A percentile compares a stretch with the other conserved stretches of the same genome.
Evolutionary conservation across 2,888 invertebrate genomes (phyloP).

Genomic region (Anthophora plumipes): DNA sequence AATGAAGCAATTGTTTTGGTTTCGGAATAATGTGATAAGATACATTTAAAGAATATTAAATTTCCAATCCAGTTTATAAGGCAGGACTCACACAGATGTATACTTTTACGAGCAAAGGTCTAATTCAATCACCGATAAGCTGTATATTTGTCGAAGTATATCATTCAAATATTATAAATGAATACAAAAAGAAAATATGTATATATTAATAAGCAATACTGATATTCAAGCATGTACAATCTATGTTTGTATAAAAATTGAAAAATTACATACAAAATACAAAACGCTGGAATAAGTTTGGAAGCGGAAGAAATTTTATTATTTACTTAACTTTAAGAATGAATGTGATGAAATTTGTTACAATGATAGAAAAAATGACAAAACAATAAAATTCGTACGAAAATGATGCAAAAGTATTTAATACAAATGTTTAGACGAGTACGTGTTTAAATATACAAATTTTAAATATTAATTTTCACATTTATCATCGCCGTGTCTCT

Average conservation of each 20-base stretch:
- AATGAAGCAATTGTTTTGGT: conserved; percentile 32
- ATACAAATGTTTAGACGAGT: neutral
- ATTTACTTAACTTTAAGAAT: conserved; percentile 17
- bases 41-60: conserved; percentile 40
- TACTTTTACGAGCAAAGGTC: neutral
- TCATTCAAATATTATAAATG: neutral
- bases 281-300: conserved; percentile 6
- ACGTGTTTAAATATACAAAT: neutral
- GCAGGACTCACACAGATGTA: conserved; percentile 53
- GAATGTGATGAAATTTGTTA: conserved; percentile 14
- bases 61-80: conserved; percentile 30
- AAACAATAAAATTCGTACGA: neutral
- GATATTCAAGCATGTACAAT: conserved; percentile 20
- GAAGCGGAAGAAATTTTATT: neutral
- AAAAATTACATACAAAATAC: conserved; percentile 18
- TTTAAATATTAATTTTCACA: neutral
- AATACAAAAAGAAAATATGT: conserved; percentile 27
- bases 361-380: neutral
- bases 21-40: conserved; percentile 42
- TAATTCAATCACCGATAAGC: neutral
- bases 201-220: conserved; percentile 10
- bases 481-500: neutral
- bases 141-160: conserved; percentile 14
- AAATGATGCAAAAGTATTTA: conserved; percentile 6
- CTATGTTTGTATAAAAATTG: conserved; percentile 32